Evolutionary conservation across 2,888 invertebrate species (phyloP), one percentile per base, ranked within the genome.

Genomic region (Drosophila barbarae): DNA sequence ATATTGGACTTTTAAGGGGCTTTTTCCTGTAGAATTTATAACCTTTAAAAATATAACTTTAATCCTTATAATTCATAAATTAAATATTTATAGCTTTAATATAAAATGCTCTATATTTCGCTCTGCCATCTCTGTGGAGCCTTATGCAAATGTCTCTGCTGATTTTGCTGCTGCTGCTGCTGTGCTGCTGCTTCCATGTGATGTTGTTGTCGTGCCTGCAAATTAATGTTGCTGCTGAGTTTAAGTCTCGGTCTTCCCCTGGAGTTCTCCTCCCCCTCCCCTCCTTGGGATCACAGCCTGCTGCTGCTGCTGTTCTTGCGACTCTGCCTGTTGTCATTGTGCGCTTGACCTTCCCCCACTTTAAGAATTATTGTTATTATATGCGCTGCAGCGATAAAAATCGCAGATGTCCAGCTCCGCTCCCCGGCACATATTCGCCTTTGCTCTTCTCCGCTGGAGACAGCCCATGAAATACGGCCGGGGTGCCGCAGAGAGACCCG

Each of bases 321-420:
- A 74, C 84, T 76, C 74, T 69, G 71, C 73, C 74, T 83, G 74
- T 81, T 54, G 36, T 58, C 35, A 58, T 53, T 34, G 65, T 44
- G 61, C 63, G 63, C 63, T 75, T 85, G 83, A 81, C 84, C 83
- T 79, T 77, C 88, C 84, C 85, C 85, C 87, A 86, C 86, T 87
- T 87, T 82, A 87, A 87, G 87, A 87, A 85, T 87, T 87, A 87
- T 88, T 87, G 85, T 87, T 87, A 88, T 87, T 87, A 87, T 87
- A 86, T 85, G 84, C 80, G 77, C 68, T 82, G 77, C 83, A 70
- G 71, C 81, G 84, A 82, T 85, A 84, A 85, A 85, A 82, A 85
- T 82, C 86, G 84, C 82, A 85, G 81, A 81, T 81, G 80, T 85
- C 80, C 85, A 84, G 82, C 84, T 81, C 84, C 74, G 64, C 78